Percentiles rank a stretch among this genome's conserved stretches.
These are phyloP conservation scores for Agrilus mali DNA, from an alignment of 2,888 invertebrate species.

Conservation along the genomic window DNA sequence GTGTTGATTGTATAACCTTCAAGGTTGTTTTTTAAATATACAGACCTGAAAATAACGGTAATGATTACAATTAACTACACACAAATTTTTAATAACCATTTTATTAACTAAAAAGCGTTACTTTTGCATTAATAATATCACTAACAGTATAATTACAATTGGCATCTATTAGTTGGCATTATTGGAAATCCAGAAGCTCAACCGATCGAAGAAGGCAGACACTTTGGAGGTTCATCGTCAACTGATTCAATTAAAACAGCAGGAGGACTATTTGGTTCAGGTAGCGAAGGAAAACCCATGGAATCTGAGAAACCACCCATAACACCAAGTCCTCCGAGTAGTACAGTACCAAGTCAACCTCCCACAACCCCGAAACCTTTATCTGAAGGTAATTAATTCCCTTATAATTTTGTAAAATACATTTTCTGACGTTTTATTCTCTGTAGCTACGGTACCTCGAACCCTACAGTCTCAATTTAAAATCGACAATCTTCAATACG, in stretches of 20 bases:
- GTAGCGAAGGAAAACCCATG: constrained; percentile 13
- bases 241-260: constrained; percentile 31
- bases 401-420: background rate
- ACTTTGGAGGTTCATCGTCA: constrained; percentile 37
- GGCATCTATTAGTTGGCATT: constrained; percentile 46
- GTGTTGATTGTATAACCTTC: too few relatives aligned
- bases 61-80: too few relatives aligned
- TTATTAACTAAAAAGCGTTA: too few relatives aligned
- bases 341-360: constrained; percentile 24
- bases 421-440: constrained; percentile 7
- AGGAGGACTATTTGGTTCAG: constrained; percentile 32
- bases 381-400: constrained; percentile 43
- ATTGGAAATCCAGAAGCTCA: constrained; percentile 53
- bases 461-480: constrained; percentile 55
- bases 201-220: constrained; percentile 43
- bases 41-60: too few relatives aligned
- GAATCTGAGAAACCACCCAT: constrained; percentile 16
- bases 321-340: constrained; percentile 28
- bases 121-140: too few relatives aligned
- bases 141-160: too few relatives aligned
- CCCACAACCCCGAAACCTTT: constrained; percentile 24
- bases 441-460: constrained; percentile 45
- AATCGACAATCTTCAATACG: constrained; percentile 53
- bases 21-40: too few relatives aligned
- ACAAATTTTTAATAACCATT: too few relatives aligned